Percentiles rank a stretch among this genome's conserved stretches.
Conservation (phyloP, 2,888 invertebrate species). For the Noctua pronuba region DNA sequence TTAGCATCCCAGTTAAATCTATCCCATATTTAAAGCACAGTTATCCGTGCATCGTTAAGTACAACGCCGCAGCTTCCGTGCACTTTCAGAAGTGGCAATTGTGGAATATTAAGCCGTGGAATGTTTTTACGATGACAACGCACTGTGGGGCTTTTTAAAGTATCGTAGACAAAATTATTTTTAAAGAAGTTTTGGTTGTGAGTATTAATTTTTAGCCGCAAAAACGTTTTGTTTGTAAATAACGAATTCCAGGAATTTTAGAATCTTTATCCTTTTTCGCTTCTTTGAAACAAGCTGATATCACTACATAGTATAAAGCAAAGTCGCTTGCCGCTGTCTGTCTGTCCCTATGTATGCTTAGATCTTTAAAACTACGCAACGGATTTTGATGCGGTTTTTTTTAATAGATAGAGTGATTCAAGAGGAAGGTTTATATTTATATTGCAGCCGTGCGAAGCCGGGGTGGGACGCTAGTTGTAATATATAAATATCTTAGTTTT, state of each 20-base stretch:
- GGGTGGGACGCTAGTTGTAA: no score
- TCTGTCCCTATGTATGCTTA: no score
- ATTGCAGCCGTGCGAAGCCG: no score
- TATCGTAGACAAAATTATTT: not conserved
- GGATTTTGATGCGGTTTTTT: no score
- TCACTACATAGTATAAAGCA: no score
- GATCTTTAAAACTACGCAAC: no score
- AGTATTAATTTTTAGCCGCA: not conserved
- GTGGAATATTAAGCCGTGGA: conserved; percentile 82
- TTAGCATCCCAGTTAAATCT: not conserved
- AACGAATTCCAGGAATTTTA: not conserved
- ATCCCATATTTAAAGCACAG: conserved; percentile 26
- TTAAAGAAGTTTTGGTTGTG: no score
- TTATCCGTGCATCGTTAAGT: conserved; percentile 40
- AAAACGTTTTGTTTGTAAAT: not conserved
- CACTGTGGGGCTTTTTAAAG: conserved; percentile 29
- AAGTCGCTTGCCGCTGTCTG: no score
- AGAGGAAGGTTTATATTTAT: no score
- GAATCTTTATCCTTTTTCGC: not conserved
- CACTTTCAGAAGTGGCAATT: conserved; percentile 71
- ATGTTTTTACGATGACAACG: conserved; percentile 85
- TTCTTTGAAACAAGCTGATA: not conserved
- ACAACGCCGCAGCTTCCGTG: conserved; percentile 44
- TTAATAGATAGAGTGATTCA: no score
- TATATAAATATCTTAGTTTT: not conserved